Percentiles rank a stretch among this genome's conserved stretches.
These are phyloP conservation scores for Pelodiscus sinensis DNA, from an alignment of 2,113 vertebrate species.

Conservation along the genomic window DNA sequence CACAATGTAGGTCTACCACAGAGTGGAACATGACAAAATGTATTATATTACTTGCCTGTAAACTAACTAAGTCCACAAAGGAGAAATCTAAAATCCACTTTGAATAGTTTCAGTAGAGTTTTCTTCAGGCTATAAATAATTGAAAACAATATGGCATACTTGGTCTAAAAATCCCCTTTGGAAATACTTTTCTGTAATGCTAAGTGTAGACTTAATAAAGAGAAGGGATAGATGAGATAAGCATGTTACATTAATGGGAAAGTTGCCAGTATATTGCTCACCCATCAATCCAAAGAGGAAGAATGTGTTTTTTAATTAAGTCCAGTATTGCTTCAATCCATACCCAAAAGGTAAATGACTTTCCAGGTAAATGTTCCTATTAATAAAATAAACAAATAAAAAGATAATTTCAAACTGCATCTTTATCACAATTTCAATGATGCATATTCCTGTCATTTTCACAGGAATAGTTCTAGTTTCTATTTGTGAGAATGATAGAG, in stretches of 20 bases:
- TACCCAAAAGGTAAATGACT: slow-evolving; percentile 95
- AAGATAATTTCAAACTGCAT: background rate
- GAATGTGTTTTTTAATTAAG: slow-evolving; percentile 95
- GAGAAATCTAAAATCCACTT: background rate
- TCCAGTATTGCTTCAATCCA: slow-evolving; percentile 98
- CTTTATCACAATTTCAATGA: background rate
- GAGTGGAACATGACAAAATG: background rate
- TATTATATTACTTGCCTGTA: background rate
- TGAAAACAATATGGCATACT: background rate
- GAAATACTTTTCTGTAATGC: background rate
- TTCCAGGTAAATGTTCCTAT: slow-evolving; percentile 94
- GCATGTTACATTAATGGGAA: background rate
- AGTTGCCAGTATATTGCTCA: slow-evolving; percentile 69
- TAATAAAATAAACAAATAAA: background rate
- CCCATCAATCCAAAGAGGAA: slow-evolving; percentile 98
- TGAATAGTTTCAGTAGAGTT: background rate
- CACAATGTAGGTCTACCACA: background rate
- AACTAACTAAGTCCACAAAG: background rate
- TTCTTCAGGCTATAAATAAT: background rate
- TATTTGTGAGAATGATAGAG: background rate
- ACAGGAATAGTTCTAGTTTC: background rate
- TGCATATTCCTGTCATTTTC: background rate
- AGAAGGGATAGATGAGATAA: background rate
- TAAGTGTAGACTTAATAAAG: background rate
- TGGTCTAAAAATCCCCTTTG: background rate